These are phyloP conservation scores for Carposina sasakii DNA, from an alignment of 1,140 invertebrate genomes.

Conservation along the genomic window DNA sequence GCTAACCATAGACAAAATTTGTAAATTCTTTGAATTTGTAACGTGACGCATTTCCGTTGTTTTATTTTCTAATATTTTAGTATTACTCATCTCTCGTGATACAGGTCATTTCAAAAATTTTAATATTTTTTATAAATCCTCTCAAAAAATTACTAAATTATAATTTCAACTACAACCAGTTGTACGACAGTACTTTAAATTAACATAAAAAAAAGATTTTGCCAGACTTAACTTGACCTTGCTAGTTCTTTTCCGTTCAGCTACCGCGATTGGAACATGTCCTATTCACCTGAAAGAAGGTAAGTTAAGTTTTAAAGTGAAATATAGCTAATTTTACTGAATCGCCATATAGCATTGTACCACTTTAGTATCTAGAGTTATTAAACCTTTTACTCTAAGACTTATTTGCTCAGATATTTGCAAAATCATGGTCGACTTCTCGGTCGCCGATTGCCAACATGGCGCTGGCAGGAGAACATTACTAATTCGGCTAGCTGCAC, in stretches of 20 bases:
- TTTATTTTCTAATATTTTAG: slow-evolving; percentile 55
- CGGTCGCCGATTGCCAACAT: slow-evolving; percentile 79
- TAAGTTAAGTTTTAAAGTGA: slow-evolving; percentile 73
- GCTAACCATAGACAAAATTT: slow-evolving; percentile 5
- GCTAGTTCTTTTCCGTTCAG: slow-evolving; percentile 80
- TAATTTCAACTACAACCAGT: slow-evolving; percentile 16
- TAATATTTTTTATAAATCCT: slow-evolving; percentile 36
- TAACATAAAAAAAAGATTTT: slow-evolving; percentile 52
- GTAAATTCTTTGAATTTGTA: neutral
- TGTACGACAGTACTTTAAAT: slow-evolving; percentile 19
- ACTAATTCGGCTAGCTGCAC: slow-evolving; percentile 56
- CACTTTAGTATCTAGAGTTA: too few species aligned
- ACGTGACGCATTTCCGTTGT: slow-evolving; percentile 51
- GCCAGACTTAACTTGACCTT: slow-evolving; percentile 69
- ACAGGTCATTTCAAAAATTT: slow-evolving; percentile 25
- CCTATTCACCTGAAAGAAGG: slow-evolving; percentile 82
- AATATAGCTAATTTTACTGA: slow-evolving; percentile 29
- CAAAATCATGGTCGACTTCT: slow-evolving; percentile 22
- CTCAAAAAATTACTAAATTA: slow-evolving; percentile 44
- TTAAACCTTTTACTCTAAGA: too few species aligned
- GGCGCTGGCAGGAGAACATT: slow-evolving; percentile 74
- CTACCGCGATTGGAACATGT: slow-evolving; percentile 83
- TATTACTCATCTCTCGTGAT: slow-evolving; percentile 34
- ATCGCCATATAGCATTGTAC: too few species aligned
- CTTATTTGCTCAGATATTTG: too few species aligned